A percentile compares a stretch with the other conserved stretches of the same genome.
Evolutionary conservation across 2,113 vertebrate genomes (phyloP).

Genomic region (Coptodon bakossiorum): DNA sequence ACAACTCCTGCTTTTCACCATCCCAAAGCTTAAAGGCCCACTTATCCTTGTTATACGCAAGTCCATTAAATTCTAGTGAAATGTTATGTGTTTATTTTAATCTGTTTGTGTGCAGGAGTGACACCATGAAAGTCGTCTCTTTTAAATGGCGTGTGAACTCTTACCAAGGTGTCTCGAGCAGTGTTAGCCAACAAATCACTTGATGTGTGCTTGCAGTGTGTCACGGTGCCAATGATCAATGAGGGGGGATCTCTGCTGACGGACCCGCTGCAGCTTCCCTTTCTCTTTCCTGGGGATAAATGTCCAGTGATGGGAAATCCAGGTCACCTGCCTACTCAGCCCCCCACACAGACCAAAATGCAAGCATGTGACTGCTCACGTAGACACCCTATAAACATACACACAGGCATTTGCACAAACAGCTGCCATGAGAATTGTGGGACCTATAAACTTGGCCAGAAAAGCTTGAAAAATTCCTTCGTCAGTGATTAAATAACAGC

Average conservation of each 20-base stretch:
- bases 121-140: background rate
- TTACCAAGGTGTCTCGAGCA: background rate
- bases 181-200: slow-evolving; percentile 2
- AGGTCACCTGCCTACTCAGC: slow-evolving; percentile 24
- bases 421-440: background rate
- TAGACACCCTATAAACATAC: background rate
- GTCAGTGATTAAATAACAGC: background rate
- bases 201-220: background rate
- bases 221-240: background rate
- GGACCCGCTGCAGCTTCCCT: background rate
- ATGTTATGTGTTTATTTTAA: background rate
- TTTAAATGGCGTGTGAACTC: slow-evolving; percentile 1
- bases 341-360: background rate
- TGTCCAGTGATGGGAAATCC: slow-evolving; percentile 28
- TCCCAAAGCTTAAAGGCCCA: background rate
- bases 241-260: background rate
- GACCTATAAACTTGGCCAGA: background rate
- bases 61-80: background rate
- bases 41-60: background rate
- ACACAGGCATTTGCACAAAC: background rate
- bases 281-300: slow-evolving; percentile 26
- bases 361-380: background rate
- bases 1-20: background rate
- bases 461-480: background rate
- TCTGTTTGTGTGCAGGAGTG: background rate